Conservation (phyloP, 2,113 vertebrate species). For the Argyrosomus japonicus region DNA sequence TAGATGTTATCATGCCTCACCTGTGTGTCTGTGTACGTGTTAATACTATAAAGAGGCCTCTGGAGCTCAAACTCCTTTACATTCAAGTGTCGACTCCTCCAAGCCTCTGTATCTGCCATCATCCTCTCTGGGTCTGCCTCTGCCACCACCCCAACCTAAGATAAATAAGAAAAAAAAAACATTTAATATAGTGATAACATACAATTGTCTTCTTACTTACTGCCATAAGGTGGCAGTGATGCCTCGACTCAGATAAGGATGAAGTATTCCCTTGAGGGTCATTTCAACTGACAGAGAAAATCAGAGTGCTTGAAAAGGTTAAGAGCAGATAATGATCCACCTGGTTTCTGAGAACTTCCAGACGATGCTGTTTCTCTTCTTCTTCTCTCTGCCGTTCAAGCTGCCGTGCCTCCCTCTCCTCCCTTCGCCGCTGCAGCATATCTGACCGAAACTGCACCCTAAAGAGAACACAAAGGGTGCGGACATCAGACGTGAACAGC, state of each 20-base stretch:
- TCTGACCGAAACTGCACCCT: slow-evolving; percentile 89
- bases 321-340: slow-evolving; percentile 77
- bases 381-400: slow-evolving; percentile 79
- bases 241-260: slow-evolving; percentile 24
- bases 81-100: slow-evolving; percentile 81
- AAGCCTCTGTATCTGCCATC: slow-evolving; percentile 90
- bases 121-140: slow-evolving; percentile 87
- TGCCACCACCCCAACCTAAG: slow-evolving; percentile 87
- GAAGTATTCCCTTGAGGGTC: slow-evolving; percentile 9
- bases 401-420: slow-evolving; percentile 79
- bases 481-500: slow-evolving; percentile 49
- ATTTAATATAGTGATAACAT: background rate
- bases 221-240: slow-evolving; percentile 76
- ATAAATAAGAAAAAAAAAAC: slow-evolving; percentile 14
- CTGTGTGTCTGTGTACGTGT: slow-evolving; percentile 92
- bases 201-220: slow-evolving; percentile 14
- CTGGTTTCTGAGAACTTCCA: slow-evolving; percentile 89
- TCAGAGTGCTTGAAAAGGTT: slow-evolving; percentile 26
- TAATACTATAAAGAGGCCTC: slow-evolving; percentile 90
- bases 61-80: slow-evolving; percentile 86
- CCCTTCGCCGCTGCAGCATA: slow-evolving; percentile 75
- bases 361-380: slow-evolving; percentile 78
- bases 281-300: slow-evolving; percentile 43
- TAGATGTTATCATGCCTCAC: slow-evolving; percentile 74
- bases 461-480: slow-evolving; percentile 48